Evolutionary conservation across 2,113 vertebrate genomes (phyloP).

Genomic region (Apaloderma vittatum): DNA sequence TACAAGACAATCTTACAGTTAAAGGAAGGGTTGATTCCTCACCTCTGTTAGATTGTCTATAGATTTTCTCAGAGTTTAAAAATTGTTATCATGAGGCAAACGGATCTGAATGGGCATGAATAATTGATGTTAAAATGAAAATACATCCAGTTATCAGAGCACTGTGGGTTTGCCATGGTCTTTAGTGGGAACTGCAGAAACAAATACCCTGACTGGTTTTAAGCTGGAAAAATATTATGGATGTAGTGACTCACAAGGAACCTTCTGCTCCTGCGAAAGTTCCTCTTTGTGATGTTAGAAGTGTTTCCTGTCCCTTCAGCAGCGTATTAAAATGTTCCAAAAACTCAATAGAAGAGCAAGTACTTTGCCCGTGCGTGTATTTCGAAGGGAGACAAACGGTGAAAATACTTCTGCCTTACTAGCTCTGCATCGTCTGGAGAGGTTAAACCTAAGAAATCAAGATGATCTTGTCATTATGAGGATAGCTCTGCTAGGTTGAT

Average conservation of each 20-base stretch:
- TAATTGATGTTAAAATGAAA: constrained; percentile 15
- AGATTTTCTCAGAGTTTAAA: not conserved
- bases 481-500: not conserved
- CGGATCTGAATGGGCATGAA: not conserved
- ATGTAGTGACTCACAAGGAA: constrained; percentile 25
- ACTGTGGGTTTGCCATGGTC: not conserved
- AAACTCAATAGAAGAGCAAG: not conserved
- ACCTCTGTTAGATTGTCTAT: not conserved
- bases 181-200: constrained; percentile 28
- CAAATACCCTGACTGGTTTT: not conserved
- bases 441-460: not conserved
- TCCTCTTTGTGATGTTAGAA: constrained; percentile 16
- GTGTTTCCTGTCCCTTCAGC: not conserved
- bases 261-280: constrained; percentile 13
- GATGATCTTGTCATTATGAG: not conserved
- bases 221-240: not conserved
- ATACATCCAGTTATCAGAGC: not conserved
- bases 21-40: not conserved
- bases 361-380: not conserved
- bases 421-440: not conserved
- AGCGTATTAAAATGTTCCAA: not conserved
- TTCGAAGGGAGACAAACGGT: not conserved
- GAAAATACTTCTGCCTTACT: not conserved
- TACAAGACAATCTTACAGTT: not conserved
- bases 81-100: not conserved